Conservation (phyloP, 2,888 invertebrate species). For the Subacronicta megacephala region DNA sequence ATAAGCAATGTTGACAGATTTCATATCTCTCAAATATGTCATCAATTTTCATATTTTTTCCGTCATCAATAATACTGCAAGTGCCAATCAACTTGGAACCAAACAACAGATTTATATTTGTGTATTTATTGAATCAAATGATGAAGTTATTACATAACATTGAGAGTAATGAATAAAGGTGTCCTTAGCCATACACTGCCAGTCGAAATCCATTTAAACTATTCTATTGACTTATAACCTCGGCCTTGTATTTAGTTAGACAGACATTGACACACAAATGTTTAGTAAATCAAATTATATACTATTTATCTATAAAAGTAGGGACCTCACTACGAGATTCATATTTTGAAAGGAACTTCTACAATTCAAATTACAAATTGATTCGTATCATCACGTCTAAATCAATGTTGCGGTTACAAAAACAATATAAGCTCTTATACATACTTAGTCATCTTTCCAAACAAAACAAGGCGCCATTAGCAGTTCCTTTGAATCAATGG, state of each 20-base stretch:
- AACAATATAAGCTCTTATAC: constrained; percentile 14
- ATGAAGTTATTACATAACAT: constrained; percentile 9
- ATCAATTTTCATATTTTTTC: too few relatives aligned
- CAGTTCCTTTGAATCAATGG: constrained; percentile 81
- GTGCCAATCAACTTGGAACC: too few relatives aligned
- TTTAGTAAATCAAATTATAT: neutral
- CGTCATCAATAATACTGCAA: too few relatives aligned
- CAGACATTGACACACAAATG: constrained; percentile 40
- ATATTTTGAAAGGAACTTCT: neutral
- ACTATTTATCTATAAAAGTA: neutral
- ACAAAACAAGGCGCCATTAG: constrained; percentile 84
- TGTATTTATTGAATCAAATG: neutral
- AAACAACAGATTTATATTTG: too few relatives aligned
- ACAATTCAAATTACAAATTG: constrained; percentile 24
- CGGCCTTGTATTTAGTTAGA: constrained; percentile 21
- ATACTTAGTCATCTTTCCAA: constrained; percentile 77
- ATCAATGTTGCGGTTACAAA: constrained; percentile 39
- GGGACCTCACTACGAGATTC: neutral
- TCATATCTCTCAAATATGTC: too few relatives aligned
- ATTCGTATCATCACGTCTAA: constrained; percentile 33
- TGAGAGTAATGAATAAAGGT: constrained; percentile 13
- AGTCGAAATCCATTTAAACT: constrained; percentile 42
- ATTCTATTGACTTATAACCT: constrained; percentile 32
- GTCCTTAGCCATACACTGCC: constrained; percentile 32
- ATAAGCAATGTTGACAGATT: too few relatives aligned